A percentile compares a stretch with the other conserved stretches of the same genome.
These are phyloP conservation scores for Hemibagrus wyckioides DNA, from an alignment of 2,113 vertebrate species.

Conservation along the genomic window DNA sequence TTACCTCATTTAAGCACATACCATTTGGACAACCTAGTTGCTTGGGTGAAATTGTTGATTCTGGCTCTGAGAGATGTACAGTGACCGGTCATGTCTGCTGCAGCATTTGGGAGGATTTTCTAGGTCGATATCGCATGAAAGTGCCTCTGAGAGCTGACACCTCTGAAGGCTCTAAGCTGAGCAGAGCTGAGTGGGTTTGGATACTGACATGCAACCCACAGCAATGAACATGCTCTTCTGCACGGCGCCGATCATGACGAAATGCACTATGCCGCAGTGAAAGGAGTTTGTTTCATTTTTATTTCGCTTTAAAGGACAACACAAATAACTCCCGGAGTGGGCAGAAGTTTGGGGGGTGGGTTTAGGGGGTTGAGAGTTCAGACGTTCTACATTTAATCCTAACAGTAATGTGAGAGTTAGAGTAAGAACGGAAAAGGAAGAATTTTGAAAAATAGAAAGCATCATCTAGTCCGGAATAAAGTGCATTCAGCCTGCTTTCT, in stretches of 20 bases:
- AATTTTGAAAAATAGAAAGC: too few species aligned
- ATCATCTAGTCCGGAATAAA: background rate
- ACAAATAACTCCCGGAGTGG: background rate
- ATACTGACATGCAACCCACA: background rate
- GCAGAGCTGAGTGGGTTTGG: background rate
- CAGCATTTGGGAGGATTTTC: background rate
- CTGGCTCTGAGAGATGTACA: background rate
- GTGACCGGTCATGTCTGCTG: background rate
- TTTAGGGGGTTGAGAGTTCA: background rate
- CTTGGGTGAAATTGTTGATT: background rate
- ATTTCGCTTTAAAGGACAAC: background rate
- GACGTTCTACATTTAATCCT: background rate
- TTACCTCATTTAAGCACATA: background rate
- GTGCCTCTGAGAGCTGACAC: background rate
- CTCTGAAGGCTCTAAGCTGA: background rate
- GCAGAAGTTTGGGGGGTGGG: background rate
- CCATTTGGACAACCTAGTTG: background rate
- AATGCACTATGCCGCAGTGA: background rate
- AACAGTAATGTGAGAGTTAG: background rate
- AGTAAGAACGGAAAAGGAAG: background rate
- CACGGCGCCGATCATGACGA: background rate
- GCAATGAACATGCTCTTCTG: background rate
- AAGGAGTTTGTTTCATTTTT: background rate
- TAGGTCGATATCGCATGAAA: background rate
- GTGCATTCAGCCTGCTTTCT: background rate